Base-by-base conservation (phyloP, 2,797 vertebrate species). In the Hephaestus fuliginosus region DNA sequence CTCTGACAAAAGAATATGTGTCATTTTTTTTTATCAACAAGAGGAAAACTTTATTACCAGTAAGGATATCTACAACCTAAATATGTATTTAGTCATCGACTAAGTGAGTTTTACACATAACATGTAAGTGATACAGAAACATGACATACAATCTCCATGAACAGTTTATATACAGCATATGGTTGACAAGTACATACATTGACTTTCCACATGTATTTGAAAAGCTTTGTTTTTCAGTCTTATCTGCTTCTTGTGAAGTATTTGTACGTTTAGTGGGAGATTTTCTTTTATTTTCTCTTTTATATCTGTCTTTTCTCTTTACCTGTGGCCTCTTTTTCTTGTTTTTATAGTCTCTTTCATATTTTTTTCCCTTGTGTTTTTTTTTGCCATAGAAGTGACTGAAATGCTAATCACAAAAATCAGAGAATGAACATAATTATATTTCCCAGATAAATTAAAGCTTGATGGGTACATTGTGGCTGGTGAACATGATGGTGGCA, bases 121-220 rank as follows among this genome's bases (percentile, higher is more conserved):
- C 48, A 62, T 67, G n/a, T 1, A 68, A 60, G 71, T 43, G 0
- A 64, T n/a, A 56, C 70, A 74, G 11, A 20, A 43, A 57, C 56
- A 73, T 22, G 22, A 41, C 25, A 36, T 58, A 74, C 70, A 78
- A 56, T 57, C 12, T 81, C 58, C 67, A 56, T 43, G 43, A 17
- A 82, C 55, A 60, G 18, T 68, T 58, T 56, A 60, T 62, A 49
- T 7, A 67, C 64, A 65, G 22, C 20, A 39, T 9, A 13, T 53
- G 51, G 14, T 12, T 39, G 43, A 65, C 25, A 36, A 22, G 41
- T 43, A 65, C 60, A 56, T 48, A 49, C 10, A n/a, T 1, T 58
- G n/a, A 63, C 25, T 74, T 67, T 56, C 43, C 41, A 49, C 7
- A 2, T 1, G 14, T 20, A 30, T 48, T 43, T 15, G 56, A 66